Evolutionary conservation across 2,888 invertebrate species (phyloP), one percentile per base, ranked within the genome.

Genomic region (Nineta flava): DNA sequence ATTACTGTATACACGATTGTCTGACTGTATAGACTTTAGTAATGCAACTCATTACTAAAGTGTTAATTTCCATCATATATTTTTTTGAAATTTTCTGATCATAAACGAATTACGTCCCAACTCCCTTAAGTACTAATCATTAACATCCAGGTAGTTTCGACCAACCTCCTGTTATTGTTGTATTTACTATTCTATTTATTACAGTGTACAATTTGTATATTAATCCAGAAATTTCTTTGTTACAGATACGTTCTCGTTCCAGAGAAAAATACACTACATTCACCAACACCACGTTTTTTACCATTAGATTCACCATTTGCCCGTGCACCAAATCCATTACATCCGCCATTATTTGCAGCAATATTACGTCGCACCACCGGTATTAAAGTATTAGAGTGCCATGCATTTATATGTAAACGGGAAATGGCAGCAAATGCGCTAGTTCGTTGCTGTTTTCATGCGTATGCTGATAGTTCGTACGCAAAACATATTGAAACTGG

Each of bases 321-420:
- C 9, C 79, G 92, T 51, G 82, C 92, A 56, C 91, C 93, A 17
- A 87, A 92, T 57, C 84, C 90, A 50, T 82, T 87, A 55, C 96
- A 99, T 66, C 96, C 96, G 51, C 95, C 97, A 26, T 76, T 99
- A 53, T 93, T 99, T 68, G 95, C 96, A 41, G 95, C 95, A 59
- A 96, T 99, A 54, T 73, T 99, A 58, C 79, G 97, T 46, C 79
- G 97, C 56, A 96, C 95, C 45, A 87, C 88, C 47, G 97, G 97
- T 49, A 95, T 97, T 59, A 96, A 96, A 70, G 95, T 95, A 50
- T 76, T 99, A 54, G 99, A 99, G 71, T 97, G 97, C 72, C 97
- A 99, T 71, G 94, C 95, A 55, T 97, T 99, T 69, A 92, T 99
- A 62, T 94, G 95, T 70, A 91, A 94, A 59, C 81, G 93, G 51